phyloP scores from a whole-genome alignment of 1,140 invertebrate genomes.

The Artemia franciscana region DNA sequence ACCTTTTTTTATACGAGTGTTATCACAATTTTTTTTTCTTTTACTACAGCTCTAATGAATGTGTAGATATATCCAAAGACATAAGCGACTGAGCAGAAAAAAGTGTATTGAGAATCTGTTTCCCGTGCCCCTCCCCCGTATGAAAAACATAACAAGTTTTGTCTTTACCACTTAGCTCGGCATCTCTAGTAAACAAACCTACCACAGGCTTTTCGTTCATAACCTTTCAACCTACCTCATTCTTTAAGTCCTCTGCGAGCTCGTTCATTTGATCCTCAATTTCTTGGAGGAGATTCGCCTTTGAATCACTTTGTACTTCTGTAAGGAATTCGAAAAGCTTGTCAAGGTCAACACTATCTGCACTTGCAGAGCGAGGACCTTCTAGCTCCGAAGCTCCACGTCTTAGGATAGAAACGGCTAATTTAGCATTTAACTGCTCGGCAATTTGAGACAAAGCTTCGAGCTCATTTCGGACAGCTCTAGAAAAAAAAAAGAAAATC shows the following conservation, averaged over 20 bases:
- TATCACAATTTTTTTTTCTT: no score
- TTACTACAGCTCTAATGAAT: no score
- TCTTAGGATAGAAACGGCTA: constrained; percentile 15
- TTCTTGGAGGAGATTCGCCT: constrained; percentile 45
- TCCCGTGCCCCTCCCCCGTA: no score
- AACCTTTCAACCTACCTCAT: constrained; percentile 12
- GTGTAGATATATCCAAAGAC: no score
- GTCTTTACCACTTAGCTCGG: no score
- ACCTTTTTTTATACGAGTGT: no score
- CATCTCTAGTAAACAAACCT: no score
- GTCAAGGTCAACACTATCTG: constrained; percentile 62
- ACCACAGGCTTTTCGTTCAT: no score
- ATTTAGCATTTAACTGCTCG: constrained; percentile 41
- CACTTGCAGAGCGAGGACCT: constrained; percentile 23
- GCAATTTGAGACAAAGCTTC: constrained; percentile 46
- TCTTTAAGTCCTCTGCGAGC: constrained; percentile 37
- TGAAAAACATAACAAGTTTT: no score
- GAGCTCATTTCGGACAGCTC: constrained; percentile 47
- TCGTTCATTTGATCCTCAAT: constrained; percentile 61
- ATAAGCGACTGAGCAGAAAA: no score
- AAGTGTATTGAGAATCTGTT: no score
- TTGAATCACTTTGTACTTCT: constrained; percentile 33
- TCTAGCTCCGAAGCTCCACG: constrained; percentile 19
- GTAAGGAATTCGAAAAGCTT: constrained; percentile 79
- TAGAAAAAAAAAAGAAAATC: constrained; percentile 19